Evolutionary conservation across 2,888 invertebrate genomes (phyloP), one percentile per base, ranked within the genome.

Genomic region (Leptinotarsa rubiginosa): DNA sequence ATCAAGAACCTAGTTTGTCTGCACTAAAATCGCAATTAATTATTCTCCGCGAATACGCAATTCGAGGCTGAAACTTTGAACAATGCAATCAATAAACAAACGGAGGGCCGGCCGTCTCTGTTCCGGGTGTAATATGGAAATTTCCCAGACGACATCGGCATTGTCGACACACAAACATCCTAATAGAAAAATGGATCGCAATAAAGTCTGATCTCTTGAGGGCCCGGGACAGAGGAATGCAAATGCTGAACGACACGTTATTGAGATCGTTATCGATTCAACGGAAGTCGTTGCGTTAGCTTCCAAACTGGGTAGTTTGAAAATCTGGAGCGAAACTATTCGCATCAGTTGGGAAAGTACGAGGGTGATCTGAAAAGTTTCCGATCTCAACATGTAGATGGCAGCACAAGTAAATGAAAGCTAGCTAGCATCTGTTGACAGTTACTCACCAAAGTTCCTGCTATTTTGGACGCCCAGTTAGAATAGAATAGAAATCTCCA

Each of bases 71-170:
- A 49, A 70, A 70, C 62, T 70, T 64, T 47, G 20, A 70, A 70
- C 70, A 70, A 70, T 64, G 64, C 70, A 50, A 47, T 50, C 50
- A 50, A 70, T 64, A 50, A 47, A 49, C 49, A 64, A 70, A 70
- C 64, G 13, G n/a, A 5, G 31, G 31, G 31, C 31, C n/a, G 59
- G 62, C n/a, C 25, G 31, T 41, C 62, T 13, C 62, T 41, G 31
- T 16, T 62, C 25, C 62, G 62, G 31, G 62, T n/a, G 62, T 62
- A 31, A 62, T 31, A 62, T 62, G 62, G 62, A 62, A 31, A 62
- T 62, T 62, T 25, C 62, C 62, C 16, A 31, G 31, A 16, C 22
- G 20, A 59, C 31, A 25, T 25, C 31, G 16, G 31, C 62, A 62
- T 62, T n/a, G 62, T n/a, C 62, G 62, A 4, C 59, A 25, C 59